Conservation (phyloP, 2,888 invertebrate species). For the Lasioglossum zephyrum region DNA sequence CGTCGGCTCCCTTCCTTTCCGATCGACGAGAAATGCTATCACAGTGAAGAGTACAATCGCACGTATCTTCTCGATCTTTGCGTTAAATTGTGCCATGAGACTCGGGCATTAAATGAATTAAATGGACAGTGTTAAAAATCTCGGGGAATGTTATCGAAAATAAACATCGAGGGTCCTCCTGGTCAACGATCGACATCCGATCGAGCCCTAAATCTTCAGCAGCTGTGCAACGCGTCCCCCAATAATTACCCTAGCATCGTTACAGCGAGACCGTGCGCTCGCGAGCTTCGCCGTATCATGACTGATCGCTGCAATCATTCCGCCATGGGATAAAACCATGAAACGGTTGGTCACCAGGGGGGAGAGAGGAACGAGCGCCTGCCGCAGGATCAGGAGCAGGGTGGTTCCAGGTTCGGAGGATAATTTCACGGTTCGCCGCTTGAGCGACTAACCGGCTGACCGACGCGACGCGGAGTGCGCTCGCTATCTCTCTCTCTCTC, state of each 20-base stretch:
- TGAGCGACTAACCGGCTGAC: conserved; percentile 79
- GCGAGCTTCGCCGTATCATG: conserved; percentile 39
- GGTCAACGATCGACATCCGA: neutral
- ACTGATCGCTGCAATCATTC: conserved; percentile 60
- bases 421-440: conserved; percentile 83
- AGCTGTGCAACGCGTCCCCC: neutral
- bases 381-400: conserved; percentile 49
- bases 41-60: too few species aligned
- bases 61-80: too few species aligned
- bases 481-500: neutral
- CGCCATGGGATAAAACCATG: conserved; percentile 64
- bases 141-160: neutral
- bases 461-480: conserved; percentile 37
- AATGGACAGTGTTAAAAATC: neutral
- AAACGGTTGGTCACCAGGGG: conserved; percentile 20
- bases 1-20: neutral
- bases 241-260: conserved; percentile 46
- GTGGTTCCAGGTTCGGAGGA: conserved; percentile 74
- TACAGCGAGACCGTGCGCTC: conserved; percentile 4
- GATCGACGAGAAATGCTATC: too few species aligned
- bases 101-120: too few species aligned
- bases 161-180: neutral
- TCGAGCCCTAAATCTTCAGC: conserved; percentile 1
- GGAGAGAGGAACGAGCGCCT: neutral
- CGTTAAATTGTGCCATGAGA: too few species aligned